Evolutionary conservation across 2,113 vertebrate species (phyloP).

Genomic region (Eretmochelys imbricata): DNA sequence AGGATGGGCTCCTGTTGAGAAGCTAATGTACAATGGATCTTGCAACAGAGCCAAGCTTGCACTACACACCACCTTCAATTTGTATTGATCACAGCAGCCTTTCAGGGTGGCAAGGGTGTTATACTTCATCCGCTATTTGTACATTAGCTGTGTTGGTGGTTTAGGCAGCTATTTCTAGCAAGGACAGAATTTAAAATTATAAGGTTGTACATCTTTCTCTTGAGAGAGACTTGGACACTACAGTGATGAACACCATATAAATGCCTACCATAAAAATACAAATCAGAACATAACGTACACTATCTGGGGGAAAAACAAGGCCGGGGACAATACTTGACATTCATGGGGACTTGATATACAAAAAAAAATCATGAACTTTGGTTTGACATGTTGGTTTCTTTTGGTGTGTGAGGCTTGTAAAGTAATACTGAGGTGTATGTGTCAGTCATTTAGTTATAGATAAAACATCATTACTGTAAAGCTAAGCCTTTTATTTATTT

Average conservation of each 20-base stretch:
- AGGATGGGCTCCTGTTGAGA: not conserved
- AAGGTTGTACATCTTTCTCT: constrained; percentile 25
- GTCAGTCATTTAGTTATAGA: not conserved
- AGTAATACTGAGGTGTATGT: not conserved
- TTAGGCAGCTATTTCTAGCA: constrained; percentile 19
- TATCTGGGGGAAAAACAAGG: not conserved
- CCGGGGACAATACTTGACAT: not conserved
- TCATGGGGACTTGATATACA: constrained; percentile 12
- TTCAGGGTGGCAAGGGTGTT: constrained; percentile 55
- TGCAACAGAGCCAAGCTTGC: constrained; percentile 70
- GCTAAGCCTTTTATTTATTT: constrained; percentile 41
- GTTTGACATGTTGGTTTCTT: not conserved
- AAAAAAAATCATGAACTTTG: constrained; percentile 6
- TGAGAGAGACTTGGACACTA: not conserved
- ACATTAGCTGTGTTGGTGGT: not conserved
- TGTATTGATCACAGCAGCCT: constrained; percentile 76
- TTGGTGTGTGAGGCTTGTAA: not conserved
- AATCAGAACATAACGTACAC: not conserved
- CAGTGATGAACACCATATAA: not conserved
- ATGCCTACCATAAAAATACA: not conserved
- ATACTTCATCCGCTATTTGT: constrained; percentile 41
- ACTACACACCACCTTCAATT: constrained; percentile 65
- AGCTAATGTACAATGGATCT: constrained; percentile 69
- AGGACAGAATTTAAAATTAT: not conserved
- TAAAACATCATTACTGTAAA: not conserved